Conservation (phyloP, 2,113 vertebrate species). For the Montifringilla adamsi region DNA sequence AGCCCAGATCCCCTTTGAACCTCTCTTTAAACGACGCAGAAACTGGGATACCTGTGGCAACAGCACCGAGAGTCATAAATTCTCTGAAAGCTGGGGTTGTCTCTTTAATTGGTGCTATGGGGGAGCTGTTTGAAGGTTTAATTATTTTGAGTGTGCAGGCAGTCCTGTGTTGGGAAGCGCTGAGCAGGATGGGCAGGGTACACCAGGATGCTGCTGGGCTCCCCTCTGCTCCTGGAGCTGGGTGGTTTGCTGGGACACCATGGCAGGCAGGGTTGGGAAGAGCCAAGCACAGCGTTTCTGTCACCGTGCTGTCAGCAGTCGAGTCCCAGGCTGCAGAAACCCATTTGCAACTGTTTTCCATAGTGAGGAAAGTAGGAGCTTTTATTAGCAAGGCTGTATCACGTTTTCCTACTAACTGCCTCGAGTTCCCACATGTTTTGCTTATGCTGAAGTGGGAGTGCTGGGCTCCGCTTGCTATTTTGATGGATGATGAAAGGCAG, state of each 20-base stretch:
- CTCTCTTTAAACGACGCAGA: background rate
- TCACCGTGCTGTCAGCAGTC: background rate
- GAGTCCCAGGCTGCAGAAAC: background rate
- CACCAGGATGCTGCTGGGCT: background rate
- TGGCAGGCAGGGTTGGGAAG: background rate
- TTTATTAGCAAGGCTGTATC: conserved; percentile 52
- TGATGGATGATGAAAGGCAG: conserved; percentile 46
- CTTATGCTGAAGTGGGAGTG: conserved; percentile 32
- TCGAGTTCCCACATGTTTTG: conserved; percentile 50
- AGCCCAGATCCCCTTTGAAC: conserved; percentile 50
- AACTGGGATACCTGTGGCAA: conserved; percentile 56
- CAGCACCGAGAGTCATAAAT: conserved; percentile 47
- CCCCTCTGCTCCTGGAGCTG: background rate
- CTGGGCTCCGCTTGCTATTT: conserved; percentile 30
- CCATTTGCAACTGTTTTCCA: background rate
- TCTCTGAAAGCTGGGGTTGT: background rate
- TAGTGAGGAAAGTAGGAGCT: conserved; percentile 31
- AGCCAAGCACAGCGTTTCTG: background rate
- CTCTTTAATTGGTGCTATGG: conserved; percentile 31
- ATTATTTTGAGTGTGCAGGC: background rate
- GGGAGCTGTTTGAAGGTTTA: conserved; percentile 33
- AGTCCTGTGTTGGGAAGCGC: background rate
- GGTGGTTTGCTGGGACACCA: background rate
- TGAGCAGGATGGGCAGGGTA: accelerated
- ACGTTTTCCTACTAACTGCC: conserved; percentile 25